Conservation (phyloP, 2,888 invertebrate genomes). For the Hydraecia micacea region DNA sequence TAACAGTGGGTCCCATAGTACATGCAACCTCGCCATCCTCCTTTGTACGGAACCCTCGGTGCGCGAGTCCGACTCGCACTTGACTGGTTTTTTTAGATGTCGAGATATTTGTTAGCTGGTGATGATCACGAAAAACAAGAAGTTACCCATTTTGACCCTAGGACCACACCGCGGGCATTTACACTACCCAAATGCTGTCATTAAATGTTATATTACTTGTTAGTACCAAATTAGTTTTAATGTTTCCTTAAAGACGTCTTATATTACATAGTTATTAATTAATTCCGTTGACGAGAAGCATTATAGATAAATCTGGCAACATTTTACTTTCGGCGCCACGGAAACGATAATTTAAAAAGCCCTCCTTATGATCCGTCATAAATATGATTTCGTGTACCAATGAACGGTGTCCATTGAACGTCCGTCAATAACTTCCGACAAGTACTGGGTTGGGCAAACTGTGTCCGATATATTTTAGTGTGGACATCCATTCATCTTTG, state of each 20-base stretch:
- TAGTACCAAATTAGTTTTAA: constrained; percentile 52
- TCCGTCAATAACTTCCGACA: constrained; percentile 64
- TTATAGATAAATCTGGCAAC: constrained; percentile 43
- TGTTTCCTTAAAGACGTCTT: constrained; percentile 38
- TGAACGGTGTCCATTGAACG: constrained; percentile 49
- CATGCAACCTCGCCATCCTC: too few relatives aligned
- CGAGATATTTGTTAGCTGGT: not conserved
- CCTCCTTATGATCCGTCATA: constrained; percentile 60
- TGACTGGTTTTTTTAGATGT: not conserved
- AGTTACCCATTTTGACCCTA: constrained; percentile 1
- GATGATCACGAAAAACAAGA: not conserved
- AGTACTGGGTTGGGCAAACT: constrained; percentile 49
- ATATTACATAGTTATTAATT: constrained; percentile 44
- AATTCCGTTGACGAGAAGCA: constrained; percentile 36
- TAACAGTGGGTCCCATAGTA: too few relatives aligned
- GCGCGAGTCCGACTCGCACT: too few relatives aligned
- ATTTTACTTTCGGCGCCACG: constrained; percentile 57
- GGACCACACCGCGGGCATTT: constrained; percentile 6
- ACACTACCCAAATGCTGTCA: constrained; percentile 24
- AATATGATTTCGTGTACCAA: constrained; percentile 59
- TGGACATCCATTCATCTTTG: constrained; percentile 72
- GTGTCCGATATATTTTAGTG: constrained; percentile 63
- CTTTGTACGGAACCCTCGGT: too few relatives aligned
- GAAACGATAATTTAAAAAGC: constrained; percentile 59
- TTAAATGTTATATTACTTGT: constrained; percentile 40